Conservation (phyloP, 2,888 invertebrate species). For the Drosophila percnosoma region DNA sequence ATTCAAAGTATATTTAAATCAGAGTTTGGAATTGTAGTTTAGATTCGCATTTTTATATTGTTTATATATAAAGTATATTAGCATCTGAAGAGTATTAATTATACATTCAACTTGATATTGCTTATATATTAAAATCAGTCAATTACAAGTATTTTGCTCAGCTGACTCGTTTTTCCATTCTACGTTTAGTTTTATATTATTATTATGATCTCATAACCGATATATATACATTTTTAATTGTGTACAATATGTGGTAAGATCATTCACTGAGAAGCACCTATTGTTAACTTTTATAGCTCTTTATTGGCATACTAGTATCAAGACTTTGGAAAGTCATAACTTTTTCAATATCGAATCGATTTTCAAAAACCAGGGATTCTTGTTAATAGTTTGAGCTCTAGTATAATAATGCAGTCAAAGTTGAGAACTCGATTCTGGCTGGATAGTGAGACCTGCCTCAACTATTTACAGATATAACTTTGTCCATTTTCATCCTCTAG, state of each 20-base stretch:
- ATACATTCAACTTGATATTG: background rate
- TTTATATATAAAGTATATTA: background rate
- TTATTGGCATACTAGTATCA: background rate
- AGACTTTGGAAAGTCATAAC: background rate
- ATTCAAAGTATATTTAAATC: background rate
- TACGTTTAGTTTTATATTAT: background rate
- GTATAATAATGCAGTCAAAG: accelerated
- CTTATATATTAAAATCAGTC: background rate
- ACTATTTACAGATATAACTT: background rate
- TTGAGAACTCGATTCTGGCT: background rate
- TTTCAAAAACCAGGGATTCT: background rate
- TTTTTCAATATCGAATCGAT: background rate
- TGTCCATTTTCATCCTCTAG: accelerated
- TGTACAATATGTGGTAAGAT: background rate
- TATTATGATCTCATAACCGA: background rate
- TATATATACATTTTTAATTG: background rate
- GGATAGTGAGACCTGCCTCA: background rate
- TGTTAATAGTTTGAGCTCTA: background rate
- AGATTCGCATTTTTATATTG: background rate
- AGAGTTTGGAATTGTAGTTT: background rate
- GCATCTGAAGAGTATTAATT: background rate
- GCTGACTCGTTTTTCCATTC: background rate
- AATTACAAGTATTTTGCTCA: background rate
- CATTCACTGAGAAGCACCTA: background rate
- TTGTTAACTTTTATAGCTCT: background rate